A percentile compares a stretch with the other conserved stretches of the same genome.
Conservation (phyloP, 2,797 vertebrate species). For the Poecilia wingei region DNA sequence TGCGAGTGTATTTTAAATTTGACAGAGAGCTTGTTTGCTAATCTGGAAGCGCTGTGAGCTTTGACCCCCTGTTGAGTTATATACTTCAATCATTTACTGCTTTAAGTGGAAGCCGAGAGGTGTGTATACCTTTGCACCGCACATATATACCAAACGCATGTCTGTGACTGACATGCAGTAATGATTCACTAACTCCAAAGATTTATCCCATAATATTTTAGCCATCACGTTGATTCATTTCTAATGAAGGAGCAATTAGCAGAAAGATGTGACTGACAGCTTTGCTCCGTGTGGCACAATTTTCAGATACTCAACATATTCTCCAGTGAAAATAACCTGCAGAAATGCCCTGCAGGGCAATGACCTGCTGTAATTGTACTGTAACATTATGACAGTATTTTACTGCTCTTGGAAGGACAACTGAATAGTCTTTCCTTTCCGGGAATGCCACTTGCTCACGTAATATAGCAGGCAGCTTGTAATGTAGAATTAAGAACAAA, state of each 20-base stretch:
- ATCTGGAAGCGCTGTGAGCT: slow-evolving; percentile 43
- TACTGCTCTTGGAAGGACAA: background rate
- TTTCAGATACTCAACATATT: slow-evolving; percentile 35
- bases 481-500: background rate
- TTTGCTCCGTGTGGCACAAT: slow-evolving; percentile 19
- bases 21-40: slow-evolving; percentile 17
- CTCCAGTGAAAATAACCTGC: slow-evolving; percentile 48
- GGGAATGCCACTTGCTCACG: background rate
- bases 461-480: background rate
- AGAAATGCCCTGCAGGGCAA: slow-evolving; percentile 26
- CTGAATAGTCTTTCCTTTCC: background rate
- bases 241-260: slow-evolving; percentile 63
- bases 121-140: background rate
- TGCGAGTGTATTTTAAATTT: no score
- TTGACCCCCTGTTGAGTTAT: slow-evolving; percentile 27
- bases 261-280: slow-evolving; percentile 58
- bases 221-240: slow-evolving; percentile 53
- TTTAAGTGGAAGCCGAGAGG: background rate
- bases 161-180: slow-evolving; percentile 48
- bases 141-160: background rate
- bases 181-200: slow-evolving; percentile 39
- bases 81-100: slow-evolving; percentile 56
- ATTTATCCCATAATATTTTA: slow-evolving; percentile 36
- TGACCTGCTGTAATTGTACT: background rate
- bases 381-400: background rate